Evolutionary conservation across 1,140 invertebrate species (phyloP), one percentile per base, ranked within the genome.

Genomic region (Plectrocnemia conspersa): DNA sequence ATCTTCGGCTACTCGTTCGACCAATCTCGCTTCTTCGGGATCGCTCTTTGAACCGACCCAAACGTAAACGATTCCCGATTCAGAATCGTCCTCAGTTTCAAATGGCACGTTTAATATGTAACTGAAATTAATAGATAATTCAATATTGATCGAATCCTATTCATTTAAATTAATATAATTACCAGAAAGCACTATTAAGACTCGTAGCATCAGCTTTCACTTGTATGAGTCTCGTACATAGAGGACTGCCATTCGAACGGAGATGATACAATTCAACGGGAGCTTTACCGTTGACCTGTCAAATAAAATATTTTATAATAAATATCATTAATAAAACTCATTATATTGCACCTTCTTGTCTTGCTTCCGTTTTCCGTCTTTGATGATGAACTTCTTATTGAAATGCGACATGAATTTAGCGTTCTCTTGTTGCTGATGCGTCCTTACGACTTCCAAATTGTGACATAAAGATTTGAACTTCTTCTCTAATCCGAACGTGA

Each of bases 391-490:
- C 67, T 94, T 89, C 48, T 88, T 77, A 66, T 97, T 92, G 72
- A 99, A 99, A 72, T 99, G 96, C 0, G 96, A 90, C 77, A 99
- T 85, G 68, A 99, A 99, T 74, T 98, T 98, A 18, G 97, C 80
- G 74, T 96, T 98, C 75, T 99, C 97, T 74, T 99, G 96, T 70
- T 99, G 97, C 65, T 95, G 94, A 71, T 97, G 92, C n/a, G 93
- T 97, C 40, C 95, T 75, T 1, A 98, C 88, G 1, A 99, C 95
- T 77, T 99, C 95, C 52, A 99, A 76, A 64, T 97, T 93, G 65
- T 94, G 89, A 25, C 92, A 98, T 53, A 97, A 77, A 15, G 86
- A 82, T 73, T 98, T 96, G 76, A 99, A 99, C 74, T 97, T 98
- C 67, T 97, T 94, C 74, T 98, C 93, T 48, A 98, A 79, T 62